These are phyloP conservation scores for Dasypus novemcinctus DNA, from an alignment of 2,113 vertebrate species.

Conservation along the genomic window DNA sequence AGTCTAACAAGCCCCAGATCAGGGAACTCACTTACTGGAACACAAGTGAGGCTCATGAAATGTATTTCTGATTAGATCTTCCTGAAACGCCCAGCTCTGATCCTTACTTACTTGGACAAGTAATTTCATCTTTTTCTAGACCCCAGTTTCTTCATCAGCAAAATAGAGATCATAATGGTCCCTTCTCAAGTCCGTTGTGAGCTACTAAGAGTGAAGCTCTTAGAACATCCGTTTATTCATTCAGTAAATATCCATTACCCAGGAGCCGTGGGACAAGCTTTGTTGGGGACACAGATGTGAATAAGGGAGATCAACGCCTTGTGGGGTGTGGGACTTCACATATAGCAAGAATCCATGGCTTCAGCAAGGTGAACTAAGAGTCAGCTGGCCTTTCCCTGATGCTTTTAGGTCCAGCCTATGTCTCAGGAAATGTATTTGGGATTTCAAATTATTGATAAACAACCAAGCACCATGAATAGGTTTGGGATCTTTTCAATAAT, in stretches of 20 bases:
- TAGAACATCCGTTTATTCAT: not conserved
- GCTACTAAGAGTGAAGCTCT: not conserved
- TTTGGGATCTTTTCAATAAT: not conserved
- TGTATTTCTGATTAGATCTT: not conserved
- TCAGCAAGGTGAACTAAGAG: not conserved
- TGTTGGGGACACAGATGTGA: not conserved
- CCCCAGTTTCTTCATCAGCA: not conserved
- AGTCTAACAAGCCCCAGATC: not conserved
- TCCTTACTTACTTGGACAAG: not conserved
- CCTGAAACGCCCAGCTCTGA: not conserved
- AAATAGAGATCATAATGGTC: not conserved
- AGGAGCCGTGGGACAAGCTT: not conserved
- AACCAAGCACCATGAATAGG: not conserved
- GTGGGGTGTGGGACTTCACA: rapidly evolving
- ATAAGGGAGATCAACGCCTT: not conserved
- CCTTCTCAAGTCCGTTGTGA: not conserved
- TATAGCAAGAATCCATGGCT: not conserved
- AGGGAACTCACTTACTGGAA: not conserved
- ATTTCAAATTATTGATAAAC: not conserved
- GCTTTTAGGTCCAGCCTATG: not conserved
- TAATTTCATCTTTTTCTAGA: not conserved
- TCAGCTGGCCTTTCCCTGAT: not conserved
- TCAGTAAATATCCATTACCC: not conserved
- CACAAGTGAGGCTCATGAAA: not conserved
- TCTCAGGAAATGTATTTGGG: not conserved